Evolutionary conservation across 2,888 invertebrate genomes (phyloP), one percentile per base, ranked within the genome.

Genomic region (Aquatica leii): DNA sequence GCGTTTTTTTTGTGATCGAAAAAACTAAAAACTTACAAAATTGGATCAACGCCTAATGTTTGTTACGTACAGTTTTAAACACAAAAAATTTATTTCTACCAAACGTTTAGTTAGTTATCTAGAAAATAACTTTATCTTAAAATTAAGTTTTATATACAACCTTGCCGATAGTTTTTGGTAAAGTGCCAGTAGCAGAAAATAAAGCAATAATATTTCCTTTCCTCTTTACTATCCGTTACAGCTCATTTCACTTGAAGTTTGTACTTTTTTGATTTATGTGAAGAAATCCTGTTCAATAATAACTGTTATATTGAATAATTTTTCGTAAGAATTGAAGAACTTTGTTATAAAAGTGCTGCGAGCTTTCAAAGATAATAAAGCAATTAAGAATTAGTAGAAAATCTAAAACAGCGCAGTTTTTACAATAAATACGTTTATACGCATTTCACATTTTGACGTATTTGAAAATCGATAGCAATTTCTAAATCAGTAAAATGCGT

Each of bases 131-230:
- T 15, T 43, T 43, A 14, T 43, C 17, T 14, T 43, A 43, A 43
- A 12, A 43, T 14, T 8, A 43, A 43, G 15, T 43, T 43, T 43
- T 12, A 2, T 40, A 20, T 1, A 21, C 20, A 21, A 24, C 18
- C 3, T 17, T 46, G 14, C 31, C 31, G 17, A 41, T 55, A 46
- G 48, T 31, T 17, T 48, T 24, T 24, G 34, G 48, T 8, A 55
- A 24, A 55, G 2, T 46, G 55, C 53, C 53, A 53, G 8, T 21
- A 40, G 14, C 12, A 18, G 17, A 37, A 53, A 53, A 53, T 41
- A 40, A 18, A 14, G 21, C 53, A 37, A 17, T 53, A 53, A 35
- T 51, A 15, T 34, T 15, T 5, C 51, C 35, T 20, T 53, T n/a
- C 20, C 11, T 15, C 43, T 43, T 43, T 15, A 43, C 14, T 43